Conservation (phyloP, 2,888 invertebrate species). For the Platypus cylindrus region DNA sequence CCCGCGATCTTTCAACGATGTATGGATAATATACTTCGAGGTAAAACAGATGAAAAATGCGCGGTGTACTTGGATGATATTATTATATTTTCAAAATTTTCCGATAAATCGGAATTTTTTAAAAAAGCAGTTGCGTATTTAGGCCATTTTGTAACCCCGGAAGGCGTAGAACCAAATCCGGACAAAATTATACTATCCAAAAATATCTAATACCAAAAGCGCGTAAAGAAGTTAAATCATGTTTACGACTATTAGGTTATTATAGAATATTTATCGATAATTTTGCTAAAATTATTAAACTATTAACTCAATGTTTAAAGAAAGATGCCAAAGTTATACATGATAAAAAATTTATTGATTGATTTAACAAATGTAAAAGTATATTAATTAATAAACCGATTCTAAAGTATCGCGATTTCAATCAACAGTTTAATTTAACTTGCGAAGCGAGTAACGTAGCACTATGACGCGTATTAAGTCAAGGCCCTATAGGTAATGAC, state of each 20-base stretch:
- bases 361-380: constrained; percentile 3
- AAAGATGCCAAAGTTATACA: background rate
- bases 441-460: constrained; percentile 5
- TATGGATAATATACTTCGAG: no score
- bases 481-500: constrained; percentile 1
- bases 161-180: constrained; percentile 1
- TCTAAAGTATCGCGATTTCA: constrained; percentile 5
- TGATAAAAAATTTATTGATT: constrained; percentile 1
- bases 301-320: background rate
- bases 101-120: no score
- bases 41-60: no score
- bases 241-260: constrained; percentile 4
- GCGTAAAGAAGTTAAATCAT: constrained; percentile 2
- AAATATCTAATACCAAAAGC: background rate
- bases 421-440: constrained; percentile 5
- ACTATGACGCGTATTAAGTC: constrained; percentile 3
- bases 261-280: constrained; percentile 2
- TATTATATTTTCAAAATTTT: no score
- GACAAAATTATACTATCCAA: constrained; percentile 3
- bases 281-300: constrained; percentile 2
- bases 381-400: constrained; percentile 3
- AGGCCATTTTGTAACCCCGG: constrained; percentile 10
- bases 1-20: no score
- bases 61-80: no score
- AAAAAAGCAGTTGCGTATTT: constrained; percentile 8